phyloP scores from a whole-genome alignment of 2,113 vertebrate genomes.

The Progne subis region DNA sequence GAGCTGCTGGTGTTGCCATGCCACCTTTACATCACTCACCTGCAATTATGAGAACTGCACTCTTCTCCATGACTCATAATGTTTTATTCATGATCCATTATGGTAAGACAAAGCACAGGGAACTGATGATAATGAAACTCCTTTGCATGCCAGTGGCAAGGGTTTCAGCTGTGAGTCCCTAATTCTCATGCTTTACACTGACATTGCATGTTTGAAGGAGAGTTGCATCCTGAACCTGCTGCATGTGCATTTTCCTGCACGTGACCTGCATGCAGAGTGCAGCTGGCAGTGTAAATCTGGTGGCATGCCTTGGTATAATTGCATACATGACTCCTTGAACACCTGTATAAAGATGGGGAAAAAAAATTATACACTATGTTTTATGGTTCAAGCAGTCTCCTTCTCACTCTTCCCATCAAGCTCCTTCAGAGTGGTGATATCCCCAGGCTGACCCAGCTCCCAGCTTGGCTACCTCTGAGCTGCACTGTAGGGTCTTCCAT shows the following conservation, averaged over 20 bases:
- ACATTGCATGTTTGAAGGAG: neutral
- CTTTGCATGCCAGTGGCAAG: neutral
- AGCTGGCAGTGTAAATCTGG: neutral
- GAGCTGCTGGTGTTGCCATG: neutral
- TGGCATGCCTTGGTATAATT: neutral
- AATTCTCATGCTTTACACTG: neutral
- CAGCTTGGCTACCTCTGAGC: neutral
- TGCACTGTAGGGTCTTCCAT: neutral
- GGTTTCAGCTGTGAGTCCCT: neutral
- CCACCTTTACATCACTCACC: neutral
- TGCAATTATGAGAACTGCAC: neutral
- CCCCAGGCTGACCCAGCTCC: neutral
- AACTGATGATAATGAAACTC: neutral
- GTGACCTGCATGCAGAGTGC: neutral
- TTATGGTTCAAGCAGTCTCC: neutral
- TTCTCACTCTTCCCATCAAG: neutral
- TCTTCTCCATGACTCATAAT: neutral
- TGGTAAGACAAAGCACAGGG: neutral
- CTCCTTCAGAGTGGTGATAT: neutral
- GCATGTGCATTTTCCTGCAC: neutral
- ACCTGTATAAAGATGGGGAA: neutral
- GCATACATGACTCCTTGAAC: neutral
- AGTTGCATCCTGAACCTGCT: neutral
- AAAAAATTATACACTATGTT: fast-evolving
- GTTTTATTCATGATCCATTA: neutral